Conservation (phyloP, 2,113 vertebrate genomes). For the Acinonyx jubatus region DNA sequence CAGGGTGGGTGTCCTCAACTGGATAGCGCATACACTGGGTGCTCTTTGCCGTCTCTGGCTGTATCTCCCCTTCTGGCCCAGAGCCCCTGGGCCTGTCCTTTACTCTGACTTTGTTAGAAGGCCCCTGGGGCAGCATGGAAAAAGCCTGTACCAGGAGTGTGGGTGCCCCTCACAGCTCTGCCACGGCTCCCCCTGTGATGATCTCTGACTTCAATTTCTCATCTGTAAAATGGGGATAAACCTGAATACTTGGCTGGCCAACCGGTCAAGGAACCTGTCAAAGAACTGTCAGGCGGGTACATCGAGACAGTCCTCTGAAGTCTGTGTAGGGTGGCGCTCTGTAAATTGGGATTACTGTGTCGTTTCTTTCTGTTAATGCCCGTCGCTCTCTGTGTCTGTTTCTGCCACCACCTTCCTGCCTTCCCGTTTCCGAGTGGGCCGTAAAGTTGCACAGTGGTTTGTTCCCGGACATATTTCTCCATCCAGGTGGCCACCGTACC, state of each 20-base stretch:
- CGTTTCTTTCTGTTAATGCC: too few species aligned
- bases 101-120: neutral
- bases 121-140: neutral
- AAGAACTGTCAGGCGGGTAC: neutral
- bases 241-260: neutral
- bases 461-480: neutral
- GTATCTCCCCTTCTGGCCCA: neutral
- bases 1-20: neutral
- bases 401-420: neutral
- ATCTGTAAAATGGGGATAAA: neutral
- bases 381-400: neutral
- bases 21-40: accelerated
- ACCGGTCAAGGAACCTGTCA: too few species aligned
- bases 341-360: neutral
- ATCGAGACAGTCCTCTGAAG: neutral
- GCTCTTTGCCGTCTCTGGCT: neutral
- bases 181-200: neutral
- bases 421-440: neutral
- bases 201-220: neutral
- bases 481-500: neutral
- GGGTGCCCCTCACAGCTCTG: neutral
- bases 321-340: neutral
- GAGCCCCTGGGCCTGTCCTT: neutral
- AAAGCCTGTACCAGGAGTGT: neutral
- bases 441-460: neutral